phyloP scores from a whole-genome alignment of 2,888 invertebrate species.

The Standfussiana lucernea region DNA sequence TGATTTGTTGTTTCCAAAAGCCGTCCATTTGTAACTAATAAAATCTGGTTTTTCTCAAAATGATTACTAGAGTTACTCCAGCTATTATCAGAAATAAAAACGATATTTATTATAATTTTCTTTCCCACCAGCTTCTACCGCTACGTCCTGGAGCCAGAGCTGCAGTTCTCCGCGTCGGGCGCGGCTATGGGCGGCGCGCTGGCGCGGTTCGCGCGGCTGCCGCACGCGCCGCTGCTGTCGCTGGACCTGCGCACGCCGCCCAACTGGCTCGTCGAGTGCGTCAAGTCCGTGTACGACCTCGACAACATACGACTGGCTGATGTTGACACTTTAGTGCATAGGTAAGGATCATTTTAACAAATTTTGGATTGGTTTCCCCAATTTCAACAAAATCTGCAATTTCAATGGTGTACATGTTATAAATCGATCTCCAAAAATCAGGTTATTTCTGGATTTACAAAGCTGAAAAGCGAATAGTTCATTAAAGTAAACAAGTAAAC shows the following conservation, averaged over 20 bases:
- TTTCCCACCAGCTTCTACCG: constrained; percentile 95
- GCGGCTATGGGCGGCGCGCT: constrained; percentile 93
- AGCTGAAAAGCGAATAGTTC: not conserved
- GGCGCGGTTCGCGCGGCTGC: constrained; percentile 97
- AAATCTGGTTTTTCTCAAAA: not conserved
- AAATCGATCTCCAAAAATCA: not conserved
- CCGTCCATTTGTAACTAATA: not conserved
- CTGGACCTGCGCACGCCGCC: constrained; percentile 95
- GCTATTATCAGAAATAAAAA: not conserved
- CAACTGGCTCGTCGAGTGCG: constrained; percentile 98
- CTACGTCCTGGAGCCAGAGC: constrained; percentile 97
- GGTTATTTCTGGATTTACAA: not conserved
- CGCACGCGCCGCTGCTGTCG: constrained; percentile 97
- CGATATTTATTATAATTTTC: not conserved
- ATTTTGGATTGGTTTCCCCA: not conserved
- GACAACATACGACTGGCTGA: constrained; percentile 99
- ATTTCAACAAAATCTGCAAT: not conserved
- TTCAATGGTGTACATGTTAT: no score
- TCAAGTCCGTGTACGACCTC: constrained; percentile 97
- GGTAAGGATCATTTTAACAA: constrained; percentile 82
- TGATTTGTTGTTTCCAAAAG: not conserved
- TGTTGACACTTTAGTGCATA: constrained; percentile 96
- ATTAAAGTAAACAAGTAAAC: not conserved
- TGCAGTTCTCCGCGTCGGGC: constrained; percentile 94
- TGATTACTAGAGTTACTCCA: not conserved